Evolutionary conservation across 1,140 invertebrate genomes (phyloP).

Genomic region (Drosophila orena): DNA sequence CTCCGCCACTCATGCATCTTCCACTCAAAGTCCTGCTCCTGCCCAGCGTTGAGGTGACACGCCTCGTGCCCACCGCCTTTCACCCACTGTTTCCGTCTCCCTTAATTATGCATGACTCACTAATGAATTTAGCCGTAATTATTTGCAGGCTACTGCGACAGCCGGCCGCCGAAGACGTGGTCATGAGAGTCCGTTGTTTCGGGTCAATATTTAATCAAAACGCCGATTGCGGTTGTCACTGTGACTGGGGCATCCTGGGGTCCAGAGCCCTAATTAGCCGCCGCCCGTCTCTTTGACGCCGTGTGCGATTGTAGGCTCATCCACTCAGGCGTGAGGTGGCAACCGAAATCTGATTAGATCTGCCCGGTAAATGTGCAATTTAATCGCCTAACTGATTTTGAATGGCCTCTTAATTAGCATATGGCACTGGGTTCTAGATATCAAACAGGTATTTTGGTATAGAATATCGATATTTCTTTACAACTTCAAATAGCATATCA

Average conservation of each 20-base stretch:
- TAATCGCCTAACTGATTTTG: slow-evolving; percentile 10
- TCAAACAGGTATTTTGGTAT: background rate
- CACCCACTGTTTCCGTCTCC: slow-evolving; percentile 4
- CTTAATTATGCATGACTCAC: slow-evolving; percentile 61
- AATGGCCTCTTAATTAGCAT: background rate
- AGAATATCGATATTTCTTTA: no score
- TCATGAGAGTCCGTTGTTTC: slow-evolving; percentile 18
- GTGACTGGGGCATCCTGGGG: slow-evolving; percentile 35
- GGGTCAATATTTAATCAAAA: slow-evolving; percentile 73
- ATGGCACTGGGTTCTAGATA: background rate
- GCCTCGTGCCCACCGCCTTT: background rate
- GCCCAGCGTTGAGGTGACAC: slow-evolving; percentile 25
- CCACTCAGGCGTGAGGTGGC: background rate
- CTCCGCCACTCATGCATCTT: slow-evolving; percentile 6
- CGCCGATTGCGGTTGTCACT: slow-evolving; percentile 49
- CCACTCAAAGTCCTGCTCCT: background rate
- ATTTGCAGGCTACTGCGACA: slow-evolving; percentile 44
- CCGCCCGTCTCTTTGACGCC: slow-evolving; percentile 8
- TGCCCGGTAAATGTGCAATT: slow-evolving; percentile 17
- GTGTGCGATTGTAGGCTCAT: slow-evolving; percentile 21
- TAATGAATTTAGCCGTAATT: slow-evolving; percentile 66
- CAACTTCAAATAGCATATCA: no score
- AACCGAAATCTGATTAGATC: slow-evolving; percentile 21
- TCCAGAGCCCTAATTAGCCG: slow-evolving; percentile 43
- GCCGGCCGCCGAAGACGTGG: slow-evolving; percentile 36